A percentile compares a stretch with the other conserved stretches of the same genome.
These are phyloP conservation scores for Leucophenga montana DNA, from an alignment of 2,888 invertebrate species.

Conservation along the genomic window DNA sequence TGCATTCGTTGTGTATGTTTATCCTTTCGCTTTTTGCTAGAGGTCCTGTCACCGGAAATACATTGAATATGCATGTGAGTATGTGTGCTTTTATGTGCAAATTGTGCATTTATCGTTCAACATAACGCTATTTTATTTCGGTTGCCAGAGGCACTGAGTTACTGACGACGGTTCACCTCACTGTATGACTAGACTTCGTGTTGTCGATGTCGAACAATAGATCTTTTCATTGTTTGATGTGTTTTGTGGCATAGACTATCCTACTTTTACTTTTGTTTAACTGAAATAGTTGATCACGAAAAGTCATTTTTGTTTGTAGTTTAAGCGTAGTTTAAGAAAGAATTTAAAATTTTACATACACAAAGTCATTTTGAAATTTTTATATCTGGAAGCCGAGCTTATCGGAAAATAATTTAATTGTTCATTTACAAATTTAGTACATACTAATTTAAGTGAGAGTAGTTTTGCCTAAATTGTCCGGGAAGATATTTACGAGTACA, in stretches of 20 bases:
- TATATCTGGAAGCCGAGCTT: no score
- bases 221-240: neutral
- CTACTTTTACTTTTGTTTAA: conserved; percentile 14
- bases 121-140: conserved; percentile 45
- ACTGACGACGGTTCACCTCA: neutral
- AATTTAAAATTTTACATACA: no score
- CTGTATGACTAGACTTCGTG: conserved; percentile 1
- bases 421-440: no score
- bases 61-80: conserved; percentile 53
- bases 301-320: neutral
- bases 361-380: no score
- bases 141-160: neutral
- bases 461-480: no score
- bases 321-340: no score
- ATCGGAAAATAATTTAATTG: no score
- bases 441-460: no score
- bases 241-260: conserved; percentile 11
- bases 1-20: conserved; percentile 10
- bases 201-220: conserved; percentile 18
- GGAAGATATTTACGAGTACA: no score
- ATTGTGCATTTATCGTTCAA: conserved; percentile 62
- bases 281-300: neutral
- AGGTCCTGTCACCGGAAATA: conserved; percentile 65
- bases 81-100: conserved; percentile 59
- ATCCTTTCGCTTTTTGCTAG: conserved; percentile 32